Evolutionary conservation across 1,140 invertebrate genomes (phyloP), one percentile per base, ranked within the genome.

Genomic region (Nasonia longicornis): DNA sequence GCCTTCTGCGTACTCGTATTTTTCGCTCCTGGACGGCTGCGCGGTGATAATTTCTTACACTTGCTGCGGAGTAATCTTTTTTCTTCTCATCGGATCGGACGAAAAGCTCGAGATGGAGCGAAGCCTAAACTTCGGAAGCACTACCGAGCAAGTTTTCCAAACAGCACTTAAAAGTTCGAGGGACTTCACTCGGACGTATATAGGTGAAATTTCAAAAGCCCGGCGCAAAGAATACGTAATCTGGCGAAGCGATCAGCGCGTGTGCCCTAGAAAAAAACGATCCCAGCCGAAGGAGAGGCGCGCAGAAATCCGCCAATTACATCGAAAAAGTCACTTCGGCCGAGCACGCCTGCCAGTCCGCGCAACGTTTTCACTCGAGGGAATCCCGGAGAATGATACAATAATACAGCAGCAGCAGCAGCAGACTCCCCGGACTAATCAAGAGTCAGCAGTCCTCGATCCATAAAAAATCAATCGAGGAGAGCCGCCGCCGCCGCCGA

Each of bases 361-460:
- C 31, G 58, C 16, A 58, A 63, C 22, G n/a, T 70, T 78, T 70
- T 78, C 66, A 69, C 63, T 77, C 76, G 22, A 78, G 1, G 22
- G 76, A 42, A 52, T 58, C 66, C 38, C 2, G 20, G 64, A 78
- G 66, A 67, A 78, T 70, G 76, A 78, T 70, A 63, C 16, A 63
- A 79, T 79, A 72, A 72, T 72, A 58, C 67, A 78, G 67, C 6
- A 42, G 42, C 52, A 35, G 26, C 26, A 26, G 31, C 4, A 35
- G 2, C 31, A 64, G 69, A 16, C 45, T 22, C n/a, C 58, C 14
- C 29, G 69, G 31, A 69, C 76, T 78, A 71, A 79, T 72, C 73
- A 63, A 58, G 48, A 26, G 52, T 58, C 52, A n/a, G 16, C 52
- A n/a, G 16, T 20, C 20, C 52, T n/a, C 70, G 38, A 45, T 71